These are phyloP conservation scores for Pogonocherus hispidulus DNA, from an alignment of 2,888 invertebrate genomes.

Conservation along the genomic window DNA sequence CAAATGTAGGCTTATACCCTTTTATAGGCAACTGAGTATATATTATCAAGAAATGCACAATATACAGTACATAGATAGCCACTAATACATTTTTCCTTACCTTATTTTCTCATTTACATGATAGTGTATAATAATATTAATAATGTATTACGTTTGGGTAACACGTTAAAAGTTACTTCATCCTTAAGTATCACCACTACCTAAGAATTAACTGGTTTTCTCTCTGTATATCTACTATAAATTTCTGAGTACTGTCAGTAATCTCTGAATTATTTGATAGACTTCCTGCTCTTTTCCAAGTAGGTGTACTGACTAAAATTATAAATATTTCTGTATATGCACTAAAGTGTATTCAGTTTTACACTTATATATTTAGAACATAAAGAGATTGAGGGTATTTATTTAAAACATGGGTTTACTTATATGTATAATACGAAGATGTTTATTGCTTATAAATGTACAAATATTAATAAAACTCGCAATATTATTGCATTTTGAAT, in stretches of 20 bases:
- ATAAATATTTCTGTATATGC: background rate
- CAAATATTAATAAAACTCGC: constrained; percentile 33
- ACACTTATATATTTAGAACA: too few relatives aligned
- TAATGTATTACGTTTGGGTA: too few relatives aligned
- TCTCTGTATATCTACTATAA: background rate
- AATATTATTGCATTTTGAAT: constrained; percentile 31
- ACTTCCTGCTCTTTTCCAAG: background rate
- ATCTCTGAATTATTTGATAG: background rate
- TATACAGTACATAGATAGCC: too few relatives aligned
- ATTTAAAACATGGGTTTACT: background rate
- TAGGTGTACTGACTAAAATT: background rate
- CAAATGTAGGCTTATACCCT: too few relatives aligned
- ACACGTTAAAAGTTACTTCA: too few relatives aligned
- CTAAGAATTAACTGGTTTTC: background rate
- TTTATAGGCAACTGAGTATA: too few relatives aligned
- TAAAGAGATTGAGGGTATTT: background rate
- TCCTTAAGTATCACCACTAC: too few relatives aligned
- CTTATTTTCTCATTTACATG: too few relatives aligned
- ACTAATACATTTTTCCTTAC: too few relatives aligned
- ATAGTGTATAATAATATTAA: too few relatives aligned
- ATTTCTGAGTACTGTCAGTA: background rate
- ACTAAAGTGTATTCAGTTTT: background rate
- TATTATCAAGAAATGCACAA: too few relatives aligned
- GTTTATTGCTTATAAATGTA: constrained; percentile 3
- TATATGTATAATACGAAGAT: background rate